Percentiles rank a stretch among this genome's conserved stretches.
Evolutionary conservation across 1,140 invertebrate genomes (phyloP).

Genomic region (Pseudomyrmex sp.): DNA sequence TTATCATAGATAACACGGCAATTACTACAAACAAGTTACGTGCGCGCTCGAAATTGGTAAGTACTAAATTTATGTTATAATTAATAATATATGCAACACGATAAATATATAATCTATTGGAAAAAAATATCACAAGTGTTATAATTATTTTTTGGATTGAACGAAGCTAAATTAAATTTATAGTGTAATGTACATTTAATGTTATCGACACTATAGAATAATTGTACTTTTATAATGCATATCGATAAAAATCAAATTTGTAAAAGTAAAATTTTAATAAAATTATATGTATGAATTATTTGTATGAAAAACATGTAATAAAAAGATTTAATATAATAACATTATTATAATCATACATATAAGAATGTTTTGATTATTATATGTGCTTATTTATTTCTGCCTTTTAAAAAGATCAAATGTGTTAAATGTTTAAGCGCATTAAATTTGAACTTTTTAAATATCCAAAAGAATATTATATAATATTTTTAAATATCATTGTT

Average conservation of each 20-base stretch:
- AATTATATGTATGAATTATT: slow-evolving; percentile 36
- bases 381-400: neutral
- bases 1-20: slow-evolving; percentile 6
- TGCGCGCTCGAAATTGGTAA: slow-evolving; percentile 12
- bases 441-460: no score
- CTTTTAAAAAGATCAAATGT: neutral
- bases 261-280: slow-evolving; percentile 66
- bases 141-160: slow-evolving; percentile 32
- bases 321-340: neutral
- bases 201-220: slow-evolving; percentile 6
- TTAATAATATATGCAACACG: slow-evolving; percentile 18
- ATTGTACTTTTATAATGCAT: slow-evolving; percentile 59
- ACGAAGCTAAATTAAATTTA: slow-evolving; percentile 20
- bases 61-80: slow-evolving; percentile 45
- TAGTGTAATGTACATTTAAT: slow-evolving; percentile 39
- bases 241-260: slow-evolving; percentile 50
- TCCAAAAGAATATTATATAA: no score
- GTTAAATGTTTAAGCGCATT: no score
- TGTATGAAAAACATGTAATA: neutral
- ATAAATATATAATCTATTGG: neutral
- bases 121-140: slow-evolving; percentile 25
- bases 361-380: neutral
- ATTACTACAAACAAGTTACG: slow-evolving; percentile 36
- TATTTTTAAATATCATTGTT: no score
- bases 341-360: slow-evolving; percentile 1